These are phyloP conservation scores for Rhegmatorhina hoffmannsi DNA, from an alignment of 2,113 vertebrate genomes.

Conservation along the genomic window DNA sequence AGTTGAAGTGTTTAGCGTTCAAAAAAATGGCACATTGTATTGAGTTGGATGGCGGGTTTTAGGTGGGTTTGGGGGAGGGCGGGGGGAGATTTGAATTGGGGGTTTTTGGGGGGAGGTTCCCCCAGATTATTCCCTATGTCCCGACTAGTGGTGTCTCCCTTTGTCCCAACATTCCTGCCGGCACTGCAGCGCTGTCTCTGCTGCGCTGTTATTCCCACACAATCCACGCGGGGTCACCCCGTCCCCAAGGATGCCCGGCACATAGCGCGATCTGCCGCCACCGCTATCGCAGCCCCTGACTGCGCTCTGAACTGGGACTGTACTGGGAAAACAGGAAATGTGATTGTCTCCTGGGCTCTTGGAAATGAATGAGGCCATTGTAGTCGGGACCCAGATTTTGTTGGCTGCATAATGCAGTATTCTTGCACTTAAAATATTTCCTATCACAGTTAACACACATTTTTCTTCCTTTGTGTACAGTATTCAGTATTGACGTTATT, in stretches of 20 bases:
- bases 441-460: neutral
- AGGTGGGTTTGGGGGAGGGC: too few species aligned
- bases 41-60: neutral
- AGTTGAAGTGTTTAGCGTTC: neutral
- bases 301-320: neutral
- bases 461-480: neutral
- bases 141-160: rapidly evolving
- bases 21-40: neutral
- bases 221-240: constrained; percentile 20
- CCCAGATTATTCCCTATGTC: neutral
- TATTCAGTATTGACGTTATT: neutral
- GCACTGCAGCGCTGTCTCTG: neutral
- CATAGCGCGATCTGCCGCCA: neutral
- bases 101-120: rapidly evolving
- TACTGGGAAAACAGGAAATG: neutral
- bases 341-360: neutral
- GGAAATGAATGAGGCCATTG: constrained; percentile 36
- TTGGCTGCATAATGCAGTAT: neutral
- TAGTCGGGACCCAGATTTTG: neutral
- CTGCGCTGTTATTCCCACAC: neutral
- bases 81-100: too few species aligned
- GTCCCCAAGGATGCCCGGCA: neutral
- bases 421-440: constrained; percentile 15
- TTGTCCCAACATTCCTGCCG: too few species aligned
- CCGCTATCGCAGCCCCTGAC: neutral